phyloP scores from a whole-genome alignment of 1,140 invertebrate genomes.

The Lasaia peninsularis region DNA sequence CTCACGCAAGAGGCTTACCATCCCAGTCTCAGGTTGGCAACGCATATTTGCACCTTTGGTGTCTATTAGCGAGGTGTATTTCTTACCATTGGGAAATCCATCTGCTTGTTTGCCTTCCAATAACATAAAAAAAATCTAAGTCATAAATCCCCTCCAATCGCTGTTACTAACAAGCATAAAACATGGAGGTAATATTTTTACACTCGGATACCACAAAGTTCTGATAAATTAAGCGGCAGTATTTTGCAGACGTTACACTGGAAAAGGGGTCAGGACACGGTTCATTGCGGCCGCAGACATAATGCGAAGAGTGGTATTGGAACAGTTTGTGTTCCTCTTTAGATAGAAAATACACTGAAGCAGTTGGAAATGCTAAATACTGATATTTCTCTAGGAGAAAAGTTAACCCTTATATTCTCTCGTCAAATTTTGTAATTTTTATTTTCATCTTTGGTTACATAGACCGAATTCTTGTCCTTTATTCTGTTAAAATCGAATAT shows the following conservation, averaged over 20 bases:
- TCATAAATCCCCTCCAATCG: background rate
- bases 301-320: constrained; percentile 11
- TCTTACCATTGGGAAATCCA: no score
- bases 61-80: no score
- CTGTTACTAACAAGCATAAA: background rate
- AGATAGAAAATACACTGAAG: background rate
- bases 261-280: constrained; percentile 22
- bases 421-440: no score
- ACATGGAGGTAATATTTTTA: background rate
- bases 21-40: no score
- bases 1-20: no score
- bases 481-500: no score
- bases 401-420: no score
- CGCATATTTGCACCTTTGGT: no score
- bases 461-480: no score
- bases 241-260: constrained; percentile 19
- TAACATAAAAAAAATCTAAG: no score
- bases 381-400: background rate
- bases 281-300: constrained; percentile 11
- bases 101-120: no score
- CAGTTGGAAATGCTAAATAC: background rate
- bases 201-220: constrained; percentile 10
- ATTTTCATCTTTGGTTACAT: no score
- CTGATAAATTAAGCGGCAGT: constrained; percentile 5
- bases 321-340: background rate